These are phyloP conservation scores for Furnarius figulus DNA, from an alignment of 2,113 vertebrate genomes.

Conservation along the genomic window DNA sequence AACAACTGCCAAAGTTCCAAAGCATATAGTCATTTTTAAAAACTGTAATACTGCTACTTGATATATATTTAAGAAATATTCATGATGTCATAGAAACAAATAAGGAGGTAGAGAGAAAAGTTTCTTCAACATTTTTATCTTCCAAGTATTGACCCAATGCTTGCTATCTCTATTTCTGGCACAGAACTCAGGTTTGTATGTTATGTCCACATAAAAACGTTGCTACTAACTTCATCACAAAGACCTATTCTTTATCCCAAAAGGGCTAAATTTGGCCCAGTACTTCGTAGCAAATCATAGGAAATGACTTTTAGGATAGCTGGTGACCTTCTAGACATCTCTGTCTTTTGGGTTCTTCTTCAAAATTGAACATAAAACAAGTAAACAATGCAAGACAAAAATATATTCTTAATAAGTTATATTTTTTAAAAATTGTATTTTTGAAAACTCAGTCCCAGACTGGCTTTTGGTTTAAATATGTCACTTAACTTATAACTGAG, in stretches of 20 bases:
- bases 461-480: neutral
- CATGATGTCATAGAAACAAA: neutral
- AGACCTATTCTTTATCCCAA: neutral
- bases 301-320: neutral
- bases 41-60: neutral
- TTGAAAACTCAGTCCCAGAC: neutral
- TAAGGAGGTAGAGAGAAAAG: neutral
- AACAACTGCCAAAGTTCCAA: neutral
- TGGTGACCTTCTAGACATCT: neutral
- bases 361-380: neutral
- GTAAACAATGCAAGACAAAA: neutral
- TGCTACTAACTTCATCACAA: neutral
- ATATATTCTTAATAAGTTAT: neutral
- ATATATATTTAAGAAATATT: neutral
- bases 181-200: neutral
- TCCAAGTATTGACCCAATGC: neutral
- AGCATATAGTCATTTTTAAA: neutral
- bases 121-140: neutral
- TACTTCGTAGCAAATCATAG: neutral
- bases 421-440: neutral
- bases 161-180: neutral
- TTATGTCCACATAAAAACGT: neutral
- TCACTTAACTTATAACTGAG: neutral
- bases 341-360: neutral
- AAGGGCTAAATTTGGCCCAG: neutral